Evolutionary conservation across 2,888 invertebrate species (phyloP), one percentile per base, ranked within the genome.

Genomic region (Cataglyphis altisquamis): DNA sequence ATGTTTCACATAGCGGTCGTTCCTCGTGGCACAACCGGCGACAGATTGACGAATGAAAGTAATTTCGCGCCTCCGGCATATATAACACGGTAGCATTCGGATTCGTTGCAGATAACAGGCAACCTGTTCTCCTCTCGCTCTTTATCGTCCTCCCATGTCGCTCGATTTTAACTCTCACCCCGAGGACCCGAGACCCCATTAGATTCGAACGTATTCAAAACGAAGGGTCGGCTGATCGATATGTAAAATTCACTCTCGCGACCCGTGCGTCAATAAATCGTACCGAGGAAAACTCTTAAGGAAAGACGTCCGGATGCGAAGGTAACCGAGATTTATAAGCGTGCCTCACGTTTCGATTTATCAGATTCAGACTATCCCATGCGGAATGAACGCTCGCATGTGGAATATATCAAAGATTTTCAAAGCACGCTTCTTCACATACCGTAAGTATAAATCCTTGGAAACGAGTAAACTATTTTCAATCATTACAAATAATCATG

Each of bases 161-260:
- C 73, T 84, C 84, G 80, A 80, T 80, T 78, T 83, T 80, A 41
- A 60, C 48, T 73, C 55, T 73, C 55, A 48, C 55, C 52, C n/a
- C 62, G 39, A 55, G 55, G 21, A 60, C 67, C 62, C 48, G 45
- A 63, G 41, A 73, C 67, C 45, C 67, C 68, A 86, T 86, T 89
- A 85, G 86, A 84, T 87, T 77, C 84, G 85, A 84, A 67, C 82
- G 90, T 87, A 90, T 90, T 90, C 90, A 84, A 87, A 88, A 83
- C 84, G 84, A 82, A 84, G 89, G 83, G 86, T 82, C 77, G 81
- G 21, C 64, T 89, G 90, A 90, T 90, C 90, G 90, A 90, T 90
- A 91, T 87, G 89, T 87, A 87, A 90, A 90, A 91, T 91, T 91
- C 90, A 90, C 91, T 90, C 86, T 77, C 63, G 85, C 86, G 89